Base-by-base conservation (phyloP, 2,797 vertebrate genomes). In the Mus spretus region DNA sequence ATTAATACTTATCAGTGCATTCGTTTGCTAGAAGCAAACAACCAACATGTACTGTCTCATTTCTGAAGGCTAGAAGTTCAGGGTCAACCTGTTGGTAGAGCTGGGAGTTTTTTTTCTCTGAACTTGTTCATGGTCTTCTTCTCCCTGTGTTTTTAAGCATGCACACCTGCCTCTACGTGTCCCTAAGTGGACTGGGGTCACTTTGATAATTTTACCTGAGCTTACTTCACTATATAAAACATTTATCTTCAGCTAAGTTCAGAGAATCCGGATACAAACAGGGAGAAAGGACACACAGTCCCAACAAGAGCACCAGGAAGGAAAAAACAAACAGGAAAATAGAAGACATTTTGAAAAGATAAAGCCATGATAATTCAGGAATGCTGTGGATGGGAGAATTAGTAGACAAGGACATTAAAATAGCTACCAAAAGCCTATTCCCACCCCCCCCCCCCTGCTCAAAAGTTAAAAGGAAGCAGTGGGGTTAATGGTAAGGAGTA, bases 291-390 rank as follows among this genome's bases (percentile, higher is more conserved):
- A 14, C 4, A 85, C 34, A 47, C 47, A 50, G 70, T 67, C 77
- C 82, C 83, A n/a, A 40, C 4, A 47, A 44, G 20, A 40, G 37
- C 19, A 91, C 1, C 80, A 81, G 67, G 22, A 37, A 65, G 67
- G 4, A n/a, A 92, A 79, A 79, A 80, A 37, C 17, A 13, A 93
- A 81, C 50, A 79, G 78, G n/a, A 84, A 89, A 88, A 70, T 78
- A 61, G 47, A 57, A 20, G 12, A 50, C 0, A 4, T 78, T 22
- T 37, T 59, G 75, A 57, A n/a, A 91, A 95, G 93, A 85, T 6
- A 40, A 82, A 72, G 40, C 31, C 44, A 37, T 3, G 20, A 37
- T 57, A 87, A 20, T 31, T 24, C 80, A 63, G 5, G 80, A 78
- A 63, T 20, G 15, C 34, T 31, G 14, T 63, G 31, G 8, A 50